These are phyloP conservation scores for Priocnemis perturbator DNA, from an alignment of 2,888 invertebrate genomes.

Conservation along the genomic window DNA sequence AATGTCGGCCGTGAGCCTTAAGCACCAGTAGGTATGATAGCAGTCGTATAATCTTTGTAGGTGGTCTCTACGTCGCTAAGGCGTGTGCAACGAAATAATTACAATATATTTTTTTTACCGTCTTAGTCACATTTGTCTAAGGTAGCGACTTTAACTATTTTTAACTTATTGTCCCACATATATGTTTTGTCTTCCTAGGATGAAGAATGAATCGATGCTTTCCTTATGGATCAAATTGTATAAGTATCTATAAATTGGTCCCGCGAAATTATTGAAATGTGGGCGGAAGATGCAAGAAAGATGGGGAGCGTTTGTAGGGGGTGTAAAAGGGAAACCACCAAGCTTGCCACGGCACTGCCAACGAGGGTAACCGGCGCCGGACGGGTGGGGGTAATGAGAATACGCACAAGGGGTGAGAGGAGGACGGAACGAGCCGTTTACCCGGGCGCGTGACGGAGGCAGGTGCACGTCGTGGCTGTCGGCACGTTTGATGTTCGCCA, in stretches of 20 bases:
- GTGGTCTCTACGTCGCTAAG: constrained; percentile 19
- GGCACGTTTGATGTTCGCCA: constrained; percentile 66
- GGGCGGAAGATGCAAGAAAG: neutral
- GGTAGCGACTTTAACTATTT: too few species aligned
- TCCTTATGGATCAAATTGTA: too few species aligned
- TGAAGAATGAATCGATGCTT: too few species aligned
- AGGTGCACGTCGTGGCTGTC: constrained; percentile 65
- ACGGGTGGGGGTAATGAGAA: constrained; percentile 62
- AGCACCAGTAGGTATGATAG: constrained; percentile 15
- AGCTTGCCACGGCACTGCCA: constrained; percentile 40
- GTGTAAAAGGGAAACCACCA: too few species aligned
- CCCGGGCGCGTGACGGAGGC: constrained; percentile 63
- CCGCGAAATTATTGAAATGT: neutral
- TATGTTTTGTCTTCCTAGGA: too few species aligned
- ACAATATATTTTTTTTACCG: too few species aligned
- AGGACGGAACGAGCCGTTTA: constrained; percentile 56
- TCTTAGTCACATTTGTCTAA: too few species aligned
- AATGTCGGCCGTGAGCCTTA: constrained; percentile 19
- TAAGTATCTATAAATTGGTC: too few species aligned
- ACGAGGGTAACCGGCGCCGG: constrained; percentile 21
- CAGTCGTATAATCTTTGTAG: constrained; percentile 19
- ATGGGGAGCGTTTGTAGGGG: too few species aligned
- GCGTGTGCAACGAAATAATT: too few species aligned
- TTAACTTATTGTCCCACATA: too few species aligned
- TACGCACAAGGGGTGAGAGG: constrained; percentile 49